Conservation (phyloP, 1,140 invertebrate genomes). For the Andricus grossulariae region DNA sequence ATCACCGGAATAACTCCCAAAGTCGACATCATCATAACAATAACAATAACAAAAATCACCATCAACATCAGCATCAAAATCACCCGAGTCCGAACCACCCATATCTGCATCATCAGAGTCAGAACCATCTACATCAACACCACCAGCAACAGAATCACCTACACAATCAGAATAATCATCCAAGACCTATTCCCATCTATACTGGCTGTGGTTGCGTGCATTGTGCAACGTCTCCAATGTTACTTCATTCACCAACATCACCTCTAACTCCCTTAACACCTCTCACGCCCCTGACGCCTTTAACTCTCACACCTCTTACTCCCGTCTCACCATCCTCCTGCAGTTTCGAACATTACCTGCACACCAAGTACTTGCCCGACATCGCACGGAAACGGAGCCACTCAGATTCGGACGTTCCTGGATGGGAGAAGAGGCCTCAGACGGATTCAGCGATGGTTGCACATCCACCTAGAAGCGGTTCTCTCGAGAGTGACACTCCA, state of each 20-base stretch:
- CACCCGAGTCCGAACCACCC: constrained; percentile 48
- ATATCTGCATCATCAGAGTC: constrained; percentile 46
- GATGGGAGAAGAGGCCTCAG: constrained; percentile 71
- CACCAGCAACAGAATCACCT: constrained; percentile 1
- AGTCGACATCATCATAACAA: constrained; percentile 46
- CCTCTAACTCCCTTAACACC: constrained; percentile 78
- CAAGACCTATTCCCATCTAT: constrained; percentile 55
- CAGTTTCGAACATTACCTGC: constrained; percentile 83
- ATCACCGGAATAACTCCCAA: constrained; percentile 40
- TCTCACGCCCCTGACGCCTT: constrained; percentile 78
- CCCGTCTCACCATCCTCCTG: constrained; percentile 76
- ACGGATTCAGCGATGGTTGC: constrained; percentile 56
- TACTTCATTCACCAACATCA: constrained; percentile 73
- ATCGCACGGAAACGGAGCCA: constrained; percentile 82
- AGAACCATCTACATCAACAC: constrained; percentile 40
- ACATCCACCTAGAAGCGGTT: constrained; percentile 57
- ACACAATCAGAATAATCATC: constrained; percentile 38
- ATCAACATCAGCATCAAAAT: constrained; percentile 49
- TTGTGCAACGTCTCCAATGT: constrained; percentile 62
- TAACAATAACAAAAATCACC: constrained; percentile 40
- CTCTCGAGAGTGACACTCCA: constrained; percentile 68
- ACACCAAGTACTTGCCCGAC: constrained; percentile 85
- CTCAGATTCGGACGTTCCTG: constrained; percentile 83
- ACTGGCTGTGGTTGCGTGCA: constrained; percentile 66
- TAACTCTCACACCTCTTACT: constrained; percentile 77